Conservation (phyloP, 2,888 invertebrate species). For the Synanthedon formicaeformis region DNA sequence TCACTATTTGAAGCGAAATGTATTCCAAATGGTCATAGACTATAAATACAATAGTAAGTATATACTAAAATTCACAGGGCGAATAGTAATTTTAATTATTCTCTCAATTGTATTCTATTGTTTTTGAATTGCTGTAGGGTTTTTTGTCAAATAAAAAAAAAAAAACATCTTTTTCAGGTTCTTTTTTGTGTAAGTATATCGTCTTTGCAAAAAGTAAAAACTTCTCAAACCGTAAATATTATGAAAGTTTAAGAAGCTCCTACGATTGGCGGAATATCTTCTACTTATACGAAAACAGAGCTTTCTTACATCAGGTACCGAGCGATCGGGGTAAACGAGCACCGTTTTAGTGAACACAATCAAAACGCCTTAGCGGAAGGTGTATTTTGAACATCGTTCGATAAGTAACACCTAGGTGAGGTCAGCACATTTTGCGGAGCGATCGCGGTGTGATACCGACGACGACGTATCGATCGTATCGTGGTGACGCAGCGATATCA, state of each 20-base stretch:
- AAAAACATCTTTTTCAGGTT: too few species aligned
- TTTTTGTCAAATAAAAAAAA: too few species aligned
- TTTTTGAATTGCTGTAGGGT: too few species aligned
- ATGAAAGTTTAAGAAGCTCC: not conserved
- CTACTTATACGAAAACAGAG: not conserved
- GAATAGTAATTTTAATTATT: too few species aligned
- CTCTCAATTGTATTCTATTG: too few species aligned
- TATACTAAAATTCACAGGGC: too few species aligned
- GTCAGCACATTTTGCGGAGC: conserved; percentile 57
- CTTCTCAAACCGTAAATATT: not conserved
- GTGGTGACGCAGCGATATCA: conserved; percentile 56
- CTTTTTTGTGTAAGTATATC: too few species aligned
- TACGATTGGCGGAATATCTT: not conserved
- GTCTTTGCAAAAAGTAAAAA: too few species aligned
- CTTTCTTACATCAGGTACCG: conserved; percentile 1
- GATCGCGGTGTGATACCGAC: conserved; percentile 63
- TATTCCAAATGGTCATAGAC: too few species aligned
- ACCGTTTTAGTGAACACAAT: conserved; percentile 22
- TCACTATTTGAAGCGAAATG: too few species aligned
- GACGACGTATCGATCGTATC: conserved; percentile 59
- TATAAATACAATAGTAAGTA: too few species aligned
- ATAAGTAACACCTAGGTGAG: conserved; percentile 57
- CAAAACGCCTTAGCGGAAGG: conserved; percentile 35
- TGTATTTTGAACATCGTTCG: conserved; percentile 36
- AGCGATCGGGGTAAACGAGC: conserved; percentile 3